Evolutionary conservation across 1,140 invertebrate genomes (phyloP), one percentile per base, ranked within the genome.

Genomic region (Philopotamus ludificatus): DNA sequence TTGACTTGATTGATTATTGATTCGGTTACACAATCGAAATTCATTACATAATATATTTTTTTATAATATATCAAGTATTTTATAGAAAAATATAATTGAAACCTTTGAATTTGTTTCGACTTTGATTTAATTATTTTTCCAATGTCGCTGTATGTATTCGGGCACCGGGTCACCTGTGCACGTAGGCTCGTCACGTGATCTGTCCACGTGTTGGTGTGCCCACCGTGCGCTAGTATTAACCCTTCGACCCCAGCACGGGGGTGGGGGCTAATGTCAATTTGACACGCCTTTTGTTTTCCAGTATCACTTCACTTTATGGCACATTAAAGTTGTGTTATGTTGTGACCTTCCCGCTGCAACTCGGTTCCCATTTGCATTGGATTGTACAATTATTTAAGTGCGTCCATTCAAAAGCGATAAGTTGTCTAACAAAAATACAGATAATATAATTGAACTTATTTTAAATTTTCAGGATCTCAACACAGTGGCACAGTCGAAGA

Each of bases 401-500:
- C n/a, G n/a, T n/a, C n/a, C n/a, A n/a, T n/a, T n/a, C n/a, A n/a
- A n/a, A n/a, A n/a, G n/a, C n/a, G n/a, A n/a, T n/a, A n/a, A n/a
- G n/a, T n/a, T n/a, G n/a, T n/a, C n/a, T 7, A 34, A 34, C 12
- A 34, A 34, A 34, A 34, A 12, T 34, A 34, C 28, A n/a, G 28
- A 34, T 34, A 34, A 34, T 34, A 12, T 34, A 34, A 34, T 34
- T 34, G 4, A 34, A 34, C 28, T 15, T 47, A 15, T 47, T 47
- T 47, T 47, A 9, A 47, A n/a, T 63, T 84, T 82, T 21, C 79
- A 87, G 86, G 82, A 47, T 88, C 85, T 21, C 83, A 86, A 66
- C 84, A 87, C 71, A 86, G 85, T 65, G 86, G 83, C 41, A 85
- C 82, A 0, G 78, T 81, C 23, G 83, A 85, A 54, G 86, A 86